Base-by-base conservation (phyloP, 2,888 invertebrate genomes). In the Biston betularia region DNA sequence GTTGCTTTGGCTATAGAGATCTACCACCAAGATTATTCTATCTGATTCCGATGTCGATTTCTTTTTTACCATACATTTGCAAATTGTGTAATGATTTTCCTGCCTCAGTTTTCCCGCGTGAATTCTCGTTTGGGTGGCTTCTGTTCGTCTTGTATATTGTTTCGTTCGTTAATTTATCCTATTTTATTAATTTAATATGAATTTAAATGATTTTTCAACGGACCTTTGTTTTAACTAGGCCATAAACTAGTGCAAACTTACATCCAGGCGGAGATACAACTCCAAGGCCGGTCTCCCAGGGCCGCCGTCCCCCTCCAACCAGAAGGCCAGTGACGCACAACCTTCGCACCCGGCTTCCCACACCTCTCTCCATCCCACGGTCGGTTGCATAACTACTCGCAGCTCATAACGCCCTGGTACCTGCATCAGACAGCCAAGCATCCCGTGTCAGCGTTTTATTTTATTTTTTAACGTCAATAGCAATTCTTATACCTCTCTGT, bases 351-450 rank as follows among this genome's bases (percentile, higher is more conserved):
- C 55, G 45, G 15, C 60, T 52, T 46, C 52, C 46, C 44, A 49
- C 34, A 48, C 48, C 44, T 46, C 34, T 60, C 63, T 60, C 64
- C 54, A 50, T 67, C 68, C 65, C 62, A 65, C 62, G 12, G 42
- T 52, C 46, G 57, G 64, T 75, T 73, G 74, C 71, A 72, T 74
- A 75, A 71, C 73, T 46, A 57, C 65, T 63, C 59, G 67, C 56
- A 67, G 59, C 58, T 79, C 68, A 79, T 88, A 75, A 64, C 73
- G 65, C 69, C 85, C 87, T 85, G 76, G 84, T 88, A 82, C 67
- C 71, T 73, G 88, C 76, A 75, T 59, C 75, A 75, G 86, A 87
- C 88, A 85, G 78, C 77, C 79, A 79, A 78, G 81, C 83, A 80
- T 75, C 79, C 77, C 74, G 69, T 72, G 65, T 72, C 52, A 64